These are phyloP conservation scores for Sardina pilchardus DNA, from an alignment of 2,113 vertebrate species.

Conservation along the genomic window DNA sequence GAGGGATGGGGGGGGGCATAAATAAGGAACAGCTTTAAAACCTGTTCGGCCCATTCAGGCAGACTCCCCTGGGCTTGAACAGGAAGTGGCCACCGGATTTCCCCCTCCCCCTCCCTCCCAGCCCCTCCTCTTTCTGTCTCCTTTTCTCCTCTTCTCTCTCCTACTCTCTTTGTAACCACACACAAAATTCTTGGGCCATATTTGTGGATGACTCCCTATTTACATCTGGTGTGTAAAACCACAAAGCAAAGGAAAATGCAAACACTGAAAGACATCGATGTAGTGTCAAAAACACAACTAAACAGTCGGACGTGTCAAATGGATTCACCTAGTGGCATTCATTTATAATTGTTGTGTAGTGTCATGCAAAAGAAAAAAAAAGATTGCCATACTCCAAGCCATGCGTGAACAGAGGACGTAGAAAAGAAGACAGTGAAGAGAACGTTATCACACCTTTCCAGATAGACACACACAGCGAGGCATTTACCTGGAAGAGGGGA, in stretches of 20 bases:
- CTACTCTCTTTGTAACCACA: neutral
- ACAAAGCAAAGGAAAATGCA: neutral
- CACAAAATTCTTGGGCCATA: neutral
- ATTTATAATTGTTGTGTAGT: neutral
- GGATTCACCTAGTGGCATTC: neutral
- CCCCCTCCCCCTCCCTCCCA: constrained; percentile 52
- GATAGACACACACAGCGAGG: neutral
- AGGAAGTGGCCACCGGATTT: constrained; percentile 78
- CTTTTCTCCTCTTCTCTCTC: neutral
- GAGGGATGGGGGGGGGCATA: constrained; percentile 43
- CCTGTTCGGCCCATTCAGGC: constrained; percentile 70
- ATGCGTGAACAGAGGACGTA: neutral
- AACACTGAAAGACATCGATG: neutral
- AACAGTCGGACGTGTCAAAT: neutral
- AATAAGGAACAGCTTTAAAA: constrained; percentile 66
- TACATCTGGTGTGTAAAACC: neutral
- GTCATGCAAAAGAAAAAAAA: neutral
- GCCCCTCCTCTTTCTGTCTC: constrained; percentile 12
- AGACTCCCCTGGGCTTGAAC: constrained; percentile 70
- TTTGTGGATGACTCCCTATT: neutral
- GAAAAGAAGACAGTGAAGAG: neutral
- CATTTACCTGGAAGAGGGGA: constrained; percentile 89
- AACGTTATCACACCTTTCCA: neutral
- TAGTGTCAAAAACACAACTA: neutral
- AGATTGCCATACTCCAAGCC: neutral